Evolutionary conservation across 2,888 invertebrate genomes (phyloP).

Genomic region (Dryobota labecula): DNA sequence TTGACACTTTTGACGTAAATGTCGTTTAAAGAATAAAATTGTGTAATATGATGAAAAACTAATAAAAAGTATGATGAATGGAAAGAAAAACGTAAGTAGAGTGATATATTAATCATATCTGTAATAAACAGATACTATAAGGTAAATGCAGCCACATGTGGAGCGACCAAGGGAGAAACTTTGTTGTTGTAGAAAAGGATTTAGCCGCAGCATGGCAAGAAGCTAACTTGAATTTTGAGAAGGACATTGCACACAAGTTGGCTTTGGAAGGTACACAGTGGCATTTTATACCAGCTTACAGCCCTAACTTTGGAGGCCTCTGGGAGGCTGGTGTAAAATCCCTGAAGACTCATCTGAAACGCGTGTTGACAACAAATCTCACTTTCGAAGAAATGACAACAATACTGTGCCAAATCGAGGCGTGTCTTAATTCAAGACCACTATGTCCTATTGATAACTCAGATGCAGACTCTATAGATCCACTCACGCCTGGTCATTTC

Average conservation of each 20-base stretch:
- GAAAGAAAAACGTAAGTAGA: too few species aligned
- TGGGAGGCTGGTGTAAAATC: slow-evolving; percentile 6
- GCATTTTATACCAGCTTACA: slow-evolving; percentile 1
- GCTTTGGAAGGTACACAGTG: too few species aligned
- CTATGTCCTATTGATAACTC: too few species aligned
- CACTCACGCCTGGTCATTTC: neutral
- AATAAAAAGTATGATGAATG: too few species aligned
- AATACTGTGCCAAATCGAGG: slow-evolving; percentile 6
- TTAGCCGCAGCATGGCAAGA: slow-evolving; percentile 7
- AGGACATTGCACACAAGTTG: neutral
- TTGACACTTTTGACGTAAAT: too few species aligned
- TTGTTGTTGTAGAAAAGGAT: slow-evolving; percentile 1
- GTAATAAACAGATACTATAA: too few species aligned
- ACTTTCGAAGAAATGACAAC: slow-evolving; percentile 5
- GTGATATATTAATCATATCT: too few species aligned
- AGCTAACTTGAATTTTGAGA: slow-evolving; percentile 10
- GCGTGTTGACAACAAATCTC: neutral
- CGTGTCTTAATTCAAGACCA: too few species aligned
- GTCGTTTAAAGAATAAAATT: too few species aligned
- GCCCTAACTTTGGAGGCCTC: too few species aligned
- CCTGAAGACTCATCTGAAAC: neutral
- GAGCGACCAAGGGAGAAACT: slow-evolving; percentile 1
- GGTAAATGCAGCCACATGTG: neutral
- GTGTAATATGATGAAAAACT: too few species aligned
- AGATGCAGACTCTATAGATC: slow-evolving; percentile 5